A percentile compares a stretch with the other conserved stretches of the same genome.
These are phyloP conservation scores for Cydia strobilella DNA, from an alignment of 1,140 invertebrate species.

Conservation along the genomic window DNA sequence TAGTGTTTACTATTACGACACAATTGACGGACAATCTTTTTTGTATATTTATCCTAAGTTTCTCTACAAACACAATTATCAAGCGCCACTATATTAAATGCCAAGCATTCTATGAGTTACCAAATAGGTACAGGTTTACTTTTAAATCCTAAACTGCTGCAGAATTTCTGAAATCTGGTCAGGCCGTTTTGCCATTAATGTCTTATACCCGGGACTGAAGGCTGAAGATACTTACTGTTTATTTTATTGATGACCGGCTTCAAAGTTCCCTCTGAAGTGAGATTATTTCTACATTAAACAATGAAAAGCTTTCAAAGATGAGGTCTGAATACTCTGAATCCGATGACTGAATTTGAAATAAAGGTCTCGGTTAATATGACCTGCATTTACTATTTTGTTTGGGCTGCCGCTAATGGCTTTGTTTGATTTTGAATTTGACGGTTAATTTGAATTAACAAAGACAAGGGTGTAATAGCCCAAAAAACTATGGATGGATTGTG, in stretches of 20 bases:
- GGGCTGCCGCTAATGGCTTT: not conserved
- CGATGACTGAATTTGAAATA: slow-evolving; percentile 30
- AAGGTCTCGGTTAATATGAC: slow-evolving; percentile 25
- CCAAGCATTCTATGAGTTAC: too few relatives aligned
- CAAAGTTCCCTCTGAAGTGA: slow-evolving; percentile 5
- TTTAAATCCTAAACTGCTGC: not conserved
- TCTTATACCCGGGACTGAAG: not conserved
- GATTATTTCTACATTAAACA: slow-evolving; percentile 26
- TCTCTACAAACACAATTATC: too few relatives aligned
- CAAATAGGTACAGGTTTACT: not conserved
- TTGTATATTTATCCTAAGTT: too few relatives aligned
- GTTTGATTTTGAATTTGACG: not conserved
- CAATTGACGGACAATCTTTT: too few relatives aligned
- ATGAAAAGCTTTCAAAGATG: slow-evolving; percentile 27
- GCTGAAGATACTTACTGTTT: not conserved
- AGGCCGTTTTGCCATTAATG: not conserved
- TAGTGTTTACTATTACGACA: too few relatives aligned
- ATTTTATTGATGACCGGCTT: slow-evolving; percentile 17
- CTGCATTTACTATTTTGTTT: slow-evolving; percentile 26
- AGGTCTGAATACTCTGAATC: slow-evolving; percentile 19
- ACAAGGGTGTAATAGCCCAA: not conserved
- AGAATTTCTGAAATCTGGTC: not conserved
- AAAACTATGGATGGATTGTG: too few relatives aligned
- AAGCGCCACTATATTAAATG: too few relatives aligned
- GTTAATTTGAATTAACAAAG: not conserved